Base-by-base conservation (phyloP, 2,888 invertebrate genomes). In the Lamellibrachia satsuma region DNA sequence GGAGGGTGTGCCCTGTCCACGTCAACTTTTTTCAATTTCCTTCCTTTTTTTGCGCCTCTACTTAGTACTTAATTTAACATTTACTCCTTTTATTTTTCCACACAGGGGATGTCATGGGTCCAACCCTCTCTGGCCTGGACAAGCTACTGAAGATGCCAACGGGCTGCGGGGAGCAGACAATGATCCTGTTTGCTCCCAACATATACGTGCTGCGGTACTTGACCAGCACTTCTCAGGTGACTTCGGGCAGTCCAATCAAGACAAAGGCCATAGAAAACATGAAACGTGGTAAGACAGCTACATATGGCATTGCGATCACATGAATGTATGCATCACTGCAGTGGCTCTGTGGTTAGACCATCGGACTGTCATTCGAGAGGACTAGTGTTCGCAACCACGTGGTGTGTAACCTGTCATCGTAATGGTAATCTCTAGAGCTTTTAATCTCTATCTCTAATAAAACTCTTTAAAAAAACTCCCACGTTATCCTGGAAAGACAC, bases 121-220 rank as follows among this genome's bases (percentile, higher is more conserved):
- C 96, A 9, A 95, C 96, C 3, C 93, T 97, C 90, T 94, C 95
- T 15, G 96, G 96, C 93, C 97, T 98, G 0, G 98, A 98, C 92
- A 97, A 97, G 7, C 96, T 98, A 11, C 97, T 98, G 2, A 96
- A 97, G 15, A 96, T 98, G 92, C 98, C 98, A 0, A 97, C 97
- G 91, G 98, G 98, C 1, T 98, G 98, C 95, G 98, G 98, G 0
- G 98, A 98, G 95, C 98, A 98, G 97, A 98, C 98, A 96, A 98
- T 98, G 98, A 97, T 98, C 7, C 97, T 97, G 0, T 97, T 98
- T 93, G 98, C 98, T 0, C 98, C 98, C 0, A 98, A 98, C 96
- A 97, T 98, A 90, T 97, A 97, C 93, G 97, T 98, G 0, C 96
- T 98, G 90, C 96, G 97, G 91, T 98, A 98, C 94, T 96, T 98